Base-by-base conservation (phyloP, 2,888 invertebrate species). In the Dastarcus helophoroides region DNA sequence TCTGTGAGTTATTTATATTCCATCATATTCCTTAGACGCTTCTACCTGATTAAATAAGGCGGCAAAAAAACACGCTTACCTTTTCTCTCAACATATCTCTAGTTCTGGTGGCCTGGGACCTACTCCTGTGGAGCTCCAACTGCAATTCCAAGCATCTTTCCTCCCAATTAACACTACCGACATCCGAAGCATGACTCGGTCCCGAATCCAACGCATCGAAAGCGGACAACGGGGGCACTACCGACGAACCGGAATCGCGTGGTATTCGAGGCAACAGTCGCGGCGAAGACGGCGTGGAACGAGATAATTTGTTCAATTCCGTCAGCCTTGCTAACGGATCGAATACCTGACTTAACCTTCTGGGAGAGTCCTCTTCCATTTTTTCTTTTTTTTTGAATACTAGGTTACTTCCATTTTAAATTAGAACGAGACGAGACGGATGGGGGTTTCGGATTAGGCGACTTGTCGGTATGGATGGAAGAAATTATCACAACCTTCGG, bases 81-180 rank as follows among this genome's bases (percentile, higher is more conserved):
- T 90, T 90, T 67, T 88, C 86, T 55, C 86, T 69, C 36, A 91
- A 75, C 76, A 88, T 81, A 53, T 88, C 84, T 27, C 88, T 71
- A 31, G 89, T 85, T 51, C 84, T 74, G 37, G 83, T 81, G 2
- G 89, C 86, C 63, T 90, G 89, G 48, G 81, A 78, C 48, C 85
- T 73, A 54, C 84, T 88, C 41, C 86, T 69, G 54, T 88, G 86
- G 46, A 90, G 63, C 56, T 90, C 88, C 50, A 84, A 62, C 60
- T 90, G 89, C 45, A 91, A 62, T 56, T 85, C 82, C 50, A 86
- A 60, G 54, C 89, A 90, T 33, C 85, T 69, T 62, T 88, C 86
- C 63, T 88, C 85, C 90, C 89, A 90, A 62, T 86, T 84, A 51
- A 84, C 62, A 53, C 61, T 54, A 14, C 60, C 60, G 29, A 56